Conservation (phyloP, 1,140 invertebrate genomes). For the Plodia interpunctella region DNA sequence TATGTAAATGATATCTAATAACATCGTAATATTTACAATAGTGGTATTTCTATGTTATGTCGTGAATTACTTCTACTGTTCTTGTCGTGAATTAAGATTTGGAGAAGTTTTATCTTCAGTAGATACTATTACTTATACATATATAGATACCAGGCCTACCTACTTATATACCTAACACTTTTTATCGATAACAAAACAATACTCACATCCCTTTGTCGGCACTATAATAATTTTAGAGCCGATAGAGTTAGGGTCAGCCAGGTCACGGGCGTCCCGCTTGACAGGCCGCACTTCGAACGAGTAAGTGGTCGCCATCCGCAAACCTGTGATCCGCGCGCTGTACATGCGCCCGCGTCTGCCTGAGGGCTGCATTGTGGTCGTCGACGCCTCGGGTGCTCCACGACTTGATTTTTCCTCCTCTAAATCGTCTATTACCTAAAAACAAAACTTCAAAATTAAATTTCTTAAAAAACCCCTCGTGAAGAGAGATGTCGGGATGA, state of each 20-base stretch:
- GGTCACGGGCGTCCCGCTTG: constrained; percentile 57
- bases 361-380: constrained; percentile 34
- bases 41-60: too few relatives aligned
- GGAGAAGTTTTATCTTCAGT: too few relatives aligned
- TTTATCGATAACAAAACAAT: not conserved
- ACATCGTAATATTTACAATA: too few relatives aligned
- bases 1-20: too few relatives aligned
- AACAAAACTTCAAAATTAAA: not conserved
- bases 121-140: too few relatives aligned
- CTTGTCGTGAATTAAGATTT: too few relatives aligned
- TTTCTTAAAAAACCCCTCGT: too few relatives aligned
- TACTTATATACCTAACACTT: too few relatives aligned
- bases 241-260: constrained; percentile 64
- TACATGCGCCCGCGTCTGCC: constrained; percentile 63
- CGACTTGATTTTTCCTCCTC: constrained; percentile 53
- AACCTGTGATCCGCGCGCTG: constrained; percentile 78
- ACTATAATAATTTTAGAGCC: constrained; percentile 80
- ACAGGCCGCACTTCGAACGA: constrained; percentile 83
- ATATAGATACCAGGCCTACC: too few relatives aligned
- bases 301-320: constrained; percentile 88
- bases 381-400: constrained; percentile 25
- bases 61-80: too few relatives aligned
- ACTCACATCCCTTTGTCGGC: constrained; percentile 89
- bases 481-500: too few relatives aligned
- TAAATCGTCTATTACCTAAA: constrained; percentile 67